phyloP scores from a whole-genome alignment of 2,113 vertebrate species.

The Catagonus wagneri region DNA sequence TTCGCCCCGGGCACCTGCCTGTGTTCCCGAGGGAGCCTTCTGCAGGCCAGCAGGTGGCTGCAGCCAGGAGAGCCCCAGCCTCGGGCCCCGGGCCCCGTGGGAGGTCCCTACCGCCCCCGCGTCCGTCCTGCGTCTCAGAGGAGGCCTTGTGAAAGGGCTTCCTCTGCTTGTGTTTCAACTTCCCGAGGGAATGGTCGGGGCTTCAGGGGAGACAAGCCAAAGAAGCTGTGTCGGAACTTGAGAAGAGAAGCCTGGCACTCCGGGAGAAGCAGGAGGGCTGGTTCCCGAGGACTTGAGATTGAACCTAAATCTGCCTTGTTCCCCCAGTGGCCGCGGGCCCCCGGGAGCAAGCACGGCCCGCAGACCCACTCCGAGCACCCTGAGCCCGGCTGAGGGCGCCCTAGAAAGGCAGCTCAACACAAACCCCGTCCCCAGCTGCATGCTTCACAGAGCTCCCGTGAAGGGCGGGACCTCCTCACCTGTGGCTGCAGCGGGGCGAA shows the following conservation, averaged over 20 bases:
- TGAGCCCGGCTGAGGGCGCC: neutral
- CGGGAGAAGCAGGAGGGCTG: neutral
- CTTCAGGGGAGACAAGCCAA: neutral
- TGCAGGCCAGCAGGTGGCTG: accelerated
- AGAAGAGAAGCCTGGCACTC: neutral
- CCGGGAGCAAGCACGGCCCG: neutral
- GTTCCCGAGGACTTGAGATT: neutral
- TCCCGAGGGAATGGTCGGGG: neutral
- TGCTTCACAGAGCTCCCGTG: neutral
- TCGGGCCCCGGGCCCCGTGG: neutral
- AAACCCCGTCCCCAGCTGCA: accelerated
- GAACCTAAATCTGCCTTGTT: neutral
- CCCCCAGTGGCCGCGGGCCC: neutral
- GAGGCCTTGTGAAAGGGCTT: neutral
- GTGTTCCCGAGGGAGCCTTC: neutral
- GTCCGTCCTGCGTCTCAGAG: neutral
- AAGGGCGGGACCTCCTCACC: conserved; percentile 83
- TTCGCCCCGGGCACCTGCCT: neutral
- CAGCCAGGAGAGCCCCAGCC: neutral
- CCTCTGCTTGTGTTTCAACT: neutral
- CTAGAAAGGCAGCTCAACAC: neutral
- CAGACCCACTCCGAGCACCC: accelerated
- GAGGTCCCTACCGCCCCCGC: neutral
- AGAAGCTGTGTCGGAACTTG: neutral
- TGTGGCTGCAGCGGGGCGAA: conserved; percentile 97